Evolutionary conservation across 92 coral and sea anemone genomes (phyloP), one percentile per base, ranked within the genome.

Genomic region (Diadumene lineata): DNA sequence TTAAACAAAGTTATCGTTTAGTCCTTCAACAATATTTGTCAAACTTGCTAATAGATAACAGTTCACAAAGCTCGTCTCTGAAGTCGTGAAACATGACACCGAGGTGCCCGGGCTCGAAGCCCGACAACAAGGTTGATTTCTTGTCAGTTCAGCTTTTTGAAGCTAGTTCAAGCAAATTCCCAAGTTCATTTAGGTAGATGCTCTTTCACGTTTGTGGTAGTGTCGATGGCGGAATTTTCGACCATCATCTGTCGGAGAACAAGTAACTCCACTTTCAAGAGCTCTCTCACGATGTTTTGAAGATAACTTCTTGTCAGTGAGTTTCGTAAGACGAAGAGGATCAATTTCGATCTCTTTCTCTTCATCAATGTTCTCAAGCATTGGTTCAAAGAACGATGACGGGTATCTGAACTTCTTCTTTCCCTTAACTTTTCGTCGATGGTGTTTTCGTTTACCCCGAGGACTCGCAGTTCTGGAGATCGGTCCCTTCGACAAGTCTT

Each of bases 321-420:
- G 60, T 43, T 32, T 73, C 23, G 17, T 53, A 69, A 75, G 34
- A 19, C 84, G 75, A 9, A 72, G 82, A 19, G 86, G 76, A 22
- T 79, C 66, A 17, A 71, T 61, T 66, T 82, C 89, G 48, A 87
- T 75, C 48, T 83, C 92, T 73, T 88, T 88, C 66, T 80, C 79
- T 64, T 91, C 97, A 56, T 91, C 90, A 78, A 91, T 91, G 86
- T 88, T 89, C 88, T 91, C 97, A n/a, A 91, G 87, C 64, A 88
- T 67, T 17, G 97, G 97, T 50, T 82, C 82, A 72, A 88, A 81
- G 21, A 68, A 68, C 62, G 80, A 75, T 31, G 72, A 80, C 13
- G 93, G 97, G 32, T 84, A 88, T 13, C 82, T 74, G 64, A 84
- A 86, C 78, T 82, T 79, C 31, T 75, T 78, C 31, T 78, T 76